phyloP scores from a whole-genome alignment of 2,888 invertebrate genomes.

The Drosophila birchii region DNA sequence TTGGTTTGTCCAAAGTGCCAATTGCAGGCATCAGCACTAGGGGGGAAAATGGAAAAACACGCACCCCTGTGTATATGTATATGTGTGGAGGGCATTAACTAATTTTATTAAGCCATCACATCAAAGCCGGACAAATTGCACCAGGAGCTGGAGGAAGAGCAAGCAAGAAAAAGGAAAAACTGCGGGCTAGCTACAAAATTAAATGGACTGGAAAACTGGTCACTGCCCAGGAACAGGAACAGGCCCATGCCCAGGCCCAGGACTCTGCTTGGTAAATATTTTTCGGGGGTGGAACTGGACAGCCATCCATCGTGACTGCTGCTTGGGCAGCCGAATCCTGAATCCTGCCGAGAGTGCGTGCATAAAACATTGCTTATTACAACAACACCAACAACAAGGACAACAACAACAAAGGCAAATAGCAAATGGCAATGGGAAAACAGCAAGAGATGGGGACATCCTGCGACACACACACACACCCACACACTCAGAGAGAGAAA shows the following conservation, averaged over 20 bases:
- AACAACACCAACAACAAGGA: slow-evolving; percentile 44
- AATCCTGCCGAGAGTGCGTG: slow-evolving; percentile 64
- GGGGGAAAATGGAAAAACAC: neutral
- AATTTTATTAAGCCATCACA: slow-evolving; percentile 57
- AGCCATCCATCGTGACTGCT: slow-evolving; percentile 18
- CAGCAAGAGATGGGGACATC: slow-evolving; percentile 28
- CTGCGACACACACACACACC: slow-evolving; percentile 16
- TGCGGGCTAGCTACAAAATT: slow-evolving; percentile 73
- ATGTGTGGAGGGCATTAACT: slow-evolving; percentile 40
- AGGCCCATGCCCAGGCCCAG: neutral
- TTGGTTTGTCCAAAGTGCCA: slow-evolving; percentile 11
- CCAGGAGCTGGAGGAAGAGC: neutral
- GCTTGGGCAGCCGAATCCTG: slow-evolving; percentile 1
- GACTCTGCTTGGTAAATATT: slow-evolving; percentile 3
- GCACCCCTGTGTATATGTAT: neutral
- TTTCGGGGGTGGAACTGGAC: slow-evolving; percentile 22
- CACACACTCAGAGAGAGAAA: slow-evolving; percentile 1
- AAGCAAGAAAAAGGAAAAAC: slow-evolving; percentile 24
- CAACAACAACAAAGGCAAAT: slow-evolving; percentile 11
- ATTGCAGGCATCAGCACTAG: slow-evolving; percentile 17
- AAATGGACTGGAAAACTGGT: slow-evolving; percentile 83
- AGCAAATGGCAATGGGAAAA: slow-evolving; percentile 7
- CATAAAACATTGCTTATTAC: slow-evolving; percentile 78
- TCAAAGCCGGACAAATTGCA: slow-evolving; percentile 51
- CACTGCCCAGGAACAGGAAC: slow-evolving; percentile 28